Conservation (phyloP, 2,113 vertebrate species). For the Channa maculata region DNA sequence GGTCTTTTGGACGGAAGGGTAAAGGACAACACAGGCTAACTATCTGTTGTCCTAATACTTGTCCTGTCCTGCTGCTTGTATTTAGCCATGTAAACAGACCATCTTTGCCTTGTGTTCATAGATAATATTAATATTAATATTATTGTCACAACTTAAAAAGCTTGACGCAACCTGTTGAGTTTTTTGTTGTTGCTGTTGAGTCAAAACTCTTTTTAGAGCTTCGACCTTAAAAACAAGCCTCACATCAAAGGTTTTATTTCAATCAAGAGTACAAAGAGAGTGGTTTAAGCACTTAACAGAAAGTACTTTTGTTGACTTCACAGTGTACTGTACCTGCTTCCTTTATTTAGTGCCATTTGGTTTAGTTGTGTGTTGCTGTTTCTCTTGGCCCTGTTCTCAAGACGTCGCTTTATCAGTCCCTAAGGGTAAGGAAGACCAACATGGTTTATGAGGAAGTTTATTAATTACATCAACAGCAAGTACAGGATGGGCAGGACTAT, state of each 20-base stretch:
- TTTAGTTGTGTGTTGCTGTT: constrained; percentile 76
- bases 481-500: not conserved
- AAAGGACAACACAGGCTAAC: too few relatives aligned
- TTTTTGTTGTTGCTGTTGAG: too few relatives aligned
- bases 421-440: constrained; percentile 30
- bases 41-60: too few relatives aligned
- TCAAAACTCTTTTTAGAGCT: too few relatives aligned
- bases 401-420: constrained; percentile 80
- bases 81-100: too few relatives aligned
- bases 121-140: too few relatives aligned
- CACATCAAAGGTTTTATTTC: not conserved
- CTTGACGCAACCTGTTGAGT: too few relatives aligned
- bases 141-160: too few relatives aligned
- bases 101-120: too few relatives aligned
- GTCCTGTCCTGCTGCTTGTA: too few relatives aligned
- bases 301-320: not conserved
- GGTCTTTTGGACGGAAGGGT: too few relatives aligned
- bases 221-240: too few relatives aligned
- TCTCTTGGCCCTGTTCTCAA: constrained; percentile 72
- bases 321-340: constrained; percentile 61
- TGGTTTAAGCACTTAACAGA: not conserved
- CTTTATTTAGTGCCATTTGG: constrained; percentile 59
- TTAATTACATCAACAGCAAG: constrained; percentile 39
- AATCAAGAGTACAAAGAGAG: not conserved
- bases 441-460: not conserved